These are phyloP conservation scores for Rhimphoctona megacephalus DNA, from an alignment of 2,888 invertebrate species.

Conservation along the genomic window DNA sequence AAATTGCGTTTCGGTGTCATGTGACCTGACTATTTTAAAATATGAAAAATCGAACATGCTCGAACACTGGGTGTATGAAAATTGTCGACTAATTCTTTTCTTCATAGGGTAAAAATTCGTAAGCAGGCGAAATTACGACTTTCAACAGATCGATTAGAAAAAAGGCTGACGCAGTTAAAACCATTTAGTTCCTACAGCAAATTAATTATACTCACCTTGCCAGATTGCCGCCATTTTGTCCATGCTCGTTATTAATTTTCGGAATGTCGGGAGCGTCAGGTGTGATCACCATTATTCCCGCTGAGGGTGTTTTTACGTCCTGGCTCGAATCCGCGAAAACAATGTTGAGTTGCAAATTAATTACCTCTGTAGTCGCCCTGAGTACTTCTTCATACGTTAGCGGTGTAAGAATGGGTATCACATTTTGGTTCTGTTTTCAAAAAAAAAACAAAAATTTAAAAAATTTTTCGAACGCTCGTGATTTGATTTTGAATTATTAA, in stretches of 20 bases:
- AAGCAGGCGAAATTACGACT: background rate
- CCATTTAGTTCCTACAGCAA: background rate
- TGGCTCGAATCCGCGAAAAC: conserved; percentile 54
- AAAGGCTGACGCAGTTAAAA: background rate
- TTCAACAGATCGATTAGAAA: background rate
- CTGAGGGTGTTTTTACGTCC: conserved; percentile 64
- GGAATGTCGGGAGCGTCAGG: conserved; percentile 67
- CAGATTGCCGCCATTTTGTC: conserved; percentile 41
- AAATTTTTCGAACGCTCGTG: background rate
- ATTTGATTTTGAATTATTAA: background rate
- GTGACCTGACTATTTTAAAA: background rate
- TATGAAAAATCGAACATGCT: background rate
- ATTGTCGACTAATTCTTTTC: background rate
- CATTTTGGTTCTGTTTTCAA: conserved; percentile 35
- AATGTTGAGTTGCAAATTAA: conserved; percentile 57
- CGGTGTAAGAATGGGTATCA: background rate
- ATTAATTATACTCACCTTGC: conserved; percentile 44
- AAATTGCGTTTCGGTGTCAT: background rate
- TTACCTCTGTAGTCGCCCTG: conserved; percentile 51
- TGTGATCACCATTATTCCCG: conserved; percentile 64
- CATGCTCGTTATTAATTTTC: conserved; percentile 57
- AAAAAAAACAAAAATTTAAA: conserved; percentile 19
- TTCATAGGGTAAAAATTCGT: too few relatives aligned
- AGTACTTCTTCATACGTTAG: conserved; percentile 63
- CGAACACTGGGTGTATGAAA: background rate